Conservation (phyloP, 2,113 vertebrate species). For the Dasyurus viverrinus region DNA sequence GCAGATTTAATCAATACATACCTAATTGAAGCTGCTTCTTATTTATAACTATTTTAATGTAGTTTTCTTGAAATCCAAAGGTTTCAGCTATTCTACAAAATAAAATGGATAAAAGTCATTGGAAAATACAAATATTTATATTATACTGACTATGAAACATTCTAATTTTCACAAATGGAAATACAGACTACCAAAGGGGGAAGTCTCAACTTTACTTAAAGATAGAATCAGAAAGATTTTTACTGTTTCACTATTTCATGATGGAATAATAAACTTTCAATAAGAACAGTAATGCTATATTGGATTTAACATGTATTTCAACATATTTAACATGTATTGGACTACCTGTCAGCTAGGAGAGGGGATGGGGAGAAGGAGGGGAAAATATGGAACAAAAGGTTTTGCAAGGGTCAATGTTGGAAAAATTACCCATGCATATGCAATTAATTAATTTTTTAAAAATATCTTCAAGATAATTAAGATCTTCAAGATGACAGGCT, state of each 20-base stretch:
- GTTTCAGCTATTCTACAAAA: conserved; percentile 86
- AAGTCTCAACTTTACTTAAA: not conserved
- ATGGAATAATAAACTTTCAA: not conserved
- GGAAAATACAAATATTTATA: conserved; percentile 1
- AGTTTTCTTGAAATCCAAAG: conserved; percentile 85
- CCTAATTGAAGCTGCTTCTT: conserved; percentile 88
- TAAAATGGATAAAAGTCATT: conserved; percentile 51
- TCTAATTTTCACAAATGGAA: not conserved
- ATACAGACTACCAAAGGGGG: not conserved
- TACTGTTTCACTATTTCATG: not conserved
- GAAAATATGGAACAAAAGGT: no score
- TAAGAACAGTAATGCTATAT: not conserved
- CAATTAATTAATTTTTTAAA: no score
- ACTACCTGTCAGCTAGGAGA: no score
- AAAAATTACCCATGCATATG: no score
- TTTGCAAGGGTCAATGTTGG: no score
- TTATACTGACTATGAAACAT: not conserved
- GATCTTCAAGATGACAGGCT: not conserved
- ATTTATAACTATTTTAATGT: conserved; percentile 88
- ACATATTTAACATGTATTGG: no score
- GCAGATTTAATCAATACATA: conserved; percentile 71
- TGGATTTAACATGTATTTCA: no score
- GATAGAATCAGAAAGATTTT: not conserved
- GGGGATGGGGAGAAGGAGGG: no score
- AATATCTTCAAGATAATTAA: not conserved